Conservation (phyloP, 2,888 invertebrate species). For the Napeogenes inachia region DNA sequence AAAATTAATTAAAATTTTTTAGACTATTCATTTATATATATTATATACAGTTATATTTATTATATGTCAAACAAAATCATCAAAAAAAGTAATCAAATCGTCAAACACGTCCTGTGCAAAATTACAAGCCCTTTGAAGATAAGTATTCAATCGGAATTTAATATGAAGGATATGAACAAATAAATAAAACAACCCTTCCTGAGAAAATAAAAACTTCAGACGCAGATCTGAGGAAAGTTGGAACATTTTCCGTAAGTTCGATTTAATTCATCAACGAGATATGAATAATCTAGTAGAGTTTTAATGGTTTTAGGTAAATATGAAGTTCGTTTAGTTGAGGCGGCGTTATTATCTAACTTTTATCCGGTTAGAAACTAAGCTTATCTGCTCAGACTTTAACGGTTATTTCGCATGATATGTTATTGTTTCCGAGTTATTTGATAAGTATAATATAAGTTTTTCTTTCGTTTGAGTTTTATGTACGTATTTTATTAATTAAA, state of each 20-base stretch:
- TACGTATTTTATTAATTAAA: not conserved
- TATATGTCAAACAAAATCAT: too few relatives aligned
- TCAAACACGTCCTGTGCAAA: not conserved
- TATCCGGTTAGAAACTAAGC: conserved; percentile 31
- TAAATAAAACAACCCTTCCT: conserved; percentile 4
- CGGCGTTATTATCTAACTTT: conserved; percentile 30
- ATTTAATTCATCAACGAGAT: conserved; percentile 7
- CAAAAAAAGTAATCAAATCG: not conserved
- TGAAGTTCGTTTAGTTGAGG: conserved; percentile 24
- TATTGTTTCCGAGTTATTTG: conserved; percentile 14
- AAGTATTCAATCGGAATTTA: conserved; percentile 4
- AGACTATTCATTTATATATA: too few relatives aligned
- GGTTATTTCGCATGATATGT: conserved; percentile 22
- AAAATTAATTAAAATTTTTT: too few relatives aligned
- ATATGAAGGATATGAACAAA: conserved; percentile 5
- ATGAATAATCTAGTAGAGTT: conserved; percentile 21
- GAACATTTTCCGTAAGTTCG: too few relatives aligned
- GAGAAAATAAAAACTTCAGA: not conserved
- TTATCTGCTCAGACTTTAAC: conserved; percentile 25
- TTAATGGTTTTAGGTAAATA: conserved; percentile 24
- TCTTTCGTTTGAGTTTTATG: conserved; percentile 7
- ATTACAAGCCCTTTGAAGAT: not conserved
- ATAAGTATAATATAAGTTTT: not conserved
- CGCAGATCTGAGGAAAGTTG: not conserved
- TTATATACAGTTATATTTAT: too few relatives aligned